These are phyloP conservation scores for Lepidochitona cinerea DNA, from an alignment of 2,888 invertebrate species.

Conservation along the genomic window DNA sequence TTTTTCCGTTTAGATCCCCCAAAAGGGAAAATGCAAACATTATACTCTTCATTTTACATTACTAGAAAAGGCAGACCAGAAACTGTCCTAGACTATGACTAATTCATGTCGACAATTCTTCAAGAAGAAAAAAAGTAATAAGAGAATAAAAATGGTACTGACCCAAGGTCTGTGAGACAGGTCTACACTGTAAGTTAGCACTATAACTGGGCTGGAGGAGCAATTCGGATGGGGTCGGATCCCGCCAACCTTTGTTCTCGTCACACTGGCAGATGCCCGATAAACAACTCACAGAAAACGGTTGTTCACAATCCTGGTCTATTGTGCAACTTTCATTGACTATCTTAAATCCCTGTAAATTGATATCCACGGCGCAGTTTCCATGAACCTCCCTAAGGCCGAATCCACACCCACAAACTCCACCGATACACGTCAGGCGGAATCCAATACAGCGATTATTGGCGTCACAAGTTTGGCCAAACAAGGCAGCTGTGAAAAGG, in stretches of 20 bases:
- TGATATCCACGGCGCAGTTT: neutral
- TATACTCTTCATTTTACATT: too few relatives aligned
- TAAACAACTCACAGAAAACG: neutral
- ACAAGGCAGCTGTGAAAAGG: neutral
- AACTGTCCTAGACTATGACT: too few relatives aligned
- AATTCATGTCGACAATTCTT: too few relatives aligned
- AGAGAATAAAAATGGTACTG: too few relatives aligned
- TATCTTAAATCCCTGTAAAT: neutral
- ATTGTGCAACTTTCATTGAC: neutral
- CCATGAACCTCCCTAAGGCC: neutral
- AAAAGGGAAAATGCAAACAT: too few relatives aligned
- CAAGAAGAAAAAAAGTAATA: too few relatives aligned
- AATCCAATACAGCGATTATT: neutral
- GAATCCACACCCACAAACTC: neutral
- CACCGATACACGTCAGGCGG: neutral
- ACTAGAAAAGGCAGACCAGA: too few relatives aligned
- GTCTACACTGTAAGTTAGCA: neutral
- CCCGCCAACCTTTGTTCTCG: neutral
- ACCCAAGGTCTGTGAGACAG: neutral
- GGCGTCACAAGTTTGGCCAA: neutral
- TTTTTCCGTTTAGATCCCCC: too few relatives aligned
- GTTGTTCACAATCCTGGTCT: neutral
- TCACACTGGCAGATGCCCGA: neutral
- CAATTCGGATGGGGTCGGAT: neutral
- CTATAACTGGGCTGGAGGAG: neutral